These are phyloP conservation scores for Petrosia ficiformis DNA, from an alignment of 37 sponge, comb jelly and placozoan species.

Conservation along the genomic window DNA sequence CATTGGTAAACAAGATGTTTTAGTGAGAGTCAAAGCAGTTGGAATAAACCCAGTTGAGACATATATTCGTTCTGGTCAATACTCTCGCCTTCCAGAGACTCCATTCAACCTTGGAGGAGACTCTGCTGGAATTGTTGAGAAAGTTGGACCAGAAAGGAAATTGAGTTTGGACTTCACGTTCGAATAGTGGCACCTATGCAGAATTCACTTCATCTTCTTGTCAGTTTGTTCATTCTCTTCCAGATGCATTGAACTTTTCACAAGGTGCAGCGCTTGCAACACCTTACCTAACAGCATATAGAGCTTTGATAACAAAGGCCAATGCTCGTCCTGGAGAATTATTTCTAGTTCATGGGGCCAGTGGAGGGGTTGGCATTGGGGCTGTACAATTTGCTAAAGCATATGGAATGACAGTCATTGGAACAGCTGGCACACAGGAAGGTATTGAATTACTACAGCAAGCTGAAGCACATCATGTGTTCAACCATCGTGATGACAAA, in stretches of 20 bases:
- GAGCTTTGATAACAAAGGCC: slow-evolving; percentile 54
- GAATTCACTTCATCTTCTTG: slow-evolving; percentile 37
- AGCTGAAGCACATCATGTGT: slow-evolving; percentile 65
- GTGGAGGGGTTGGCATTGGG: slow-evolving; percentile 90
- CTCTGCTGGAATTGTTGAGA: slow-evolving; percentile 70
- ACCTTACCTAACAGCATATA: slow-evolving; percentile 80
- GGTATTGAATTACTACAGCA: slow-evolving; percentile 51
- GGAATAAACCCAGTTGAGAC: slow-evolving; percentile 92
- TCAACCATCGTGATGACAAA: slow-evolving; percentile 69
- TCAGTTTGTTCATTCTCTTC: slow-evolving; percentile 32
- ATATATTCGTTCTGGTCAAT: slow-evolving; percentile 78
- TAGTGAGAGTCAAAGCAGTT: slow-evolving; percentile 74
- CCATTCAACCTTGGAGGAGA: slow-evolving; percentile 83
- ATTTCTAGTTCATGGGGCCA: slow-evolving; percentile 88
- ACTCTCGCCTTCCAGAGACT: slow-evolving; percentile 46
- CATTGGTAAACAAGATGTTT: slow-evolving; percentile 34
- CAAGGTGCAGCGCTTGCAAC: slow-evolving; percentile 74
- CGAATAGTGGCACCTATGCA: slow-evolving; percentile 67
- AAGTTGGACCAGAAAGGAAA: slow-evolving; percentile 79
- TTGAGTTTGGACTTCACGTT: slow-evolving; percentile 47
- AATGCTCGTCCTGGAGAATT: slow-evolving; percentile 52
- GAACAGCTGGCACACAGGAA: slow-evolving; percentile 73
- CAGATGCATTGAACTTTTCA: slow-evolving; percentile 44
- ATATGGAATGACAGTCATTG: slow-evolving; percentile 70
- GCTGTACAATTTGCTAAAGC: slow-evolving; percentile 74